Conservation (phyloP, 2,113 vertebrate genomes). For the Poicephalus meyeri region DNA sequence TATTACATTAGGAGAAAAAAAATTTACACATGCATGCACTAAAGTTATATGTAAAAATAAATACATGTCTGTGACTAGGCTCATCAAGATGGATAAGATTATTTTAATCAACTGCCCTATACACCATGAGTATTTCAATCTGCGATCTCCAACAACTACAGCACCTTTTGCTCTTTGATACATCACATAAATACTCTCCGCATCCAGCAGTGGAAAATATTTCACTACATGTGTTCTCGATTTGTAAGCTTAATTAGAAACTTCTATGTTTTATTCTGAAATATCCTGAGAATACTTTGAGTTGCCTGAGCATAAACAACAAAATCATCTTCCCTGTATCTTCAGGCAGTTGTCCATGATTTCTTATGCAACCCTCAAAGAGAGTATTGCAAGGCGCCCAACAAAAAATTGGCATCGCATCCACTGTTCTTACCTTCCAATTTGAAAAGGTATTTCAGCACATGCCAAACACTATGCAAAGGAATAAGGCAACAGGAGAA, state of each 20-base stretch:
- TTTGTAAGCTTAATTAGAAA: conserved; percentile 51
- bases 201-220: not conserved
- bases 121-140: not conserved
- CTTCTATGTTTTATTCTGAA: not conserved
- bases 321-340: not conserved
- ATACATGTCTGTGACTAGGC: not conserved
- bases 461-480: not conserved
- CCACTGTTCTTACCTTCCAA: not conserved
- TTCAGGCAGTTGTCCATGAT: not conserved
- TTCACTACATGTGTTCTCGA: not conserved
- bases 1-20: not conserved
- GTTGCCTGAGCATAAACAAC: not conserved
- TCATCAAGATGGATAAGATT: not conserved
- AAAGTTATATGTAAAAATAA: not conserved
- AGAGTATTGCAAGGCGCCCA: not conserved
- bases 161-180: not conserved
- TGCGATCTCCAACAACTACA: not conserved
- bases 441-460: not conserved
- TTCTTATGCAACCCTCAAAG: not conserved
- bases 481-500: not conserved
- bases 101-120: not conserved
- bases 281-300: not conserved
- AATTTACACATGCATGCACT: not conserved
- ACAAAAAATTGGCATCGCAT: not conserved
- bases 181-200: not conserved